These are phyloP conservation scores for Nasonia vitripennis DNA, from an alignment of 1,140 invertebrate genomes.

Conservation along the genomic window DNA sequence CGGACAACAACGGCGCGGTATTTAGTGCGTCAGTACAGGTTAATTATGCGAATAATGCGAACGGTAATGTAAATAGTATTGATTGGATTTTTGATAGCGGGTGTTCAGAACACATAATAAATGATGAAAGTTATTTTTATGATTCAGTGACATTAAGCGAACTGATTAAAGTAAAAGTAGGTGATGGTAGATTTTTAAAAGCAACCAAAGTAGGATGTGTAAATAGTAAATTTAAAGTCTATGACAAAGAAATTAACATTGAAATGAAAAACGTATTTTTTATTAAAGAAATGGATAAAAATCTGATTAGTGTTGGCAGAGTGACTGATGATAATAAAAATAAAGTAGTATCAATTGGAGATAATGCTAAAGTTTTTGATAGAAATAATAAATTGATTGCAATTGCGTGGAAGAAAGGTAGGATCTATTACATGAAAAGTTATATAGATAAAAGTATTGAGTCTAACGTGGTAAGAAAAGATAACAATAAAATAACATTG, in stretches of 20 bases:
- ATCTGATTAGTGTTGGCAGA: slow-evolving; percentile 23
- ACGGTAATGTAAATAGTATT: slow-evolving; percentile 4
- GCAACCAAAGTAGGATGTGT: neutral
- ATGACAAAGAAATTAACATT: neutral
- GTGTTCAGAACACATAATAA: slow-evolving; percentile 9
- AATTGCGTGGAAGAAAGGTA: neutral
- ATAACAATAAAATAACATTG: neutral
- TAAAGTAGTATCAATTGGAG: neutral
- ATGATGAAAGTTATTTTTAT: neutral
- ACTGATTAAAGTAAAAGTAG: no score
- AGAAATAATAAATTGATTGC: slow-evolving; percentile 43
- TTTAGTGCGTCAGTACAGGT: neutral
- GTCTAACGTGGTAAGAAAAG: neutral
- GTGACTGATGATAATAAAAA: neutral
- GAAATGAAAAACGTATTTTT: slow-evolving; percentile 17
- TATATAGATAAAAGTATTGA: neutral
- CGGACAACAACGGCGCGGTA: neutral
- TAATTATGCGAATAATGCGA: neutral
- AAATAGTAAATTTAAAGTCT: neutral
- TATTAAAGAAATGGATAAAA: slow-evolving; percentile 23
- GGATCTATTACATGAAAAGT: slow-evolving; percentile 8
- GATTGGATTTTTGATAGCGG: slow-evolving; percentile 23
- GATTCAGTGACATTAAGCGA: no score
- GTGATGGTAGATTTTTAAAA: neutral
- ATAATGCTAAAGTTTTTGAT: slow-evolving; percentile 1